phyloP scores from a whole-genome alignment of 2,113 vertebrate genomes.

The Psettodes erumei region DNA sequence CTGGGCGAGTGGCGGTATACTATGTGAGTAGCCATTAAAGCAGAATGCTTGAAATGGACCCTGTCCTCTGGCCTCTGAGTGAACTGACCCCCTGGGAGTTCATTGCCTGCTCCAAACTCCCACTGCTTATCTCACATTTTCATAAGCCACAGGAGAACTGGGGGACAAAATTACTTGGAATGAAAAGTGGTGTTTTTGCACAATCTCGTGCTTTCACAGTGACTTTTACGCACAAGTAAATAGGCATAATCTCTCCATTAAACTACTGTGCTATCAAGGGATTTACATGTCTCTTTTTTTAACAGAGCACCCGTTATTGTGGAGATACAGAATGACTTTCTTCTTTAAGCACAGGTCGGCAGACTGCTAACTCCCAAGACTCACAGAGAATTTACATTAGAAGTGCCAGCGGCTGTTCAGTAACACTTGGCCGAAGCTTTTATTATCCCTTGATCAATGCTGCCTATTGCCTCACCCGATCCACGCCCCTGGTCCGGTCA shows the following conservation, averaged over 20 bases:
- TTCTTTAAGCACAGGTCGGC: constrained; percentile 16
- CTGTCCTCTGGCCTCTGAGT: constrained; percentile 74
- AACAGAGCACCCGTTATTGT: constrained; percentile 49
- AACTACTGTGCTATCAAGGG: not conserved
- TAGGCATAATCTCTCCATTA: constrained; percentile 8
- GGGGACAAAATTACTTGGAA: constrained; percentile 51
- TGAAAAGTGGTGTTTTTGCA: constrained; percentile 19
- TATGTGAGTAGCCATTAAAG: constrained; percentile 62
- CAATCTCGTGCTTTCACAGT: constrained; percentile 21
- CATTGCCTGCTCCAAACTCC: constrained; percentile 47
- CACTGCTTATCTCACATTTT: constrained; percentile 71
- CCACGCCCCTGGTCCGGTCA: constrained; percentile 36
- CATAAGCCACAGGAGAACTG: constrained; percentile 57
- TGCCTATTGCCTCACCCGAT: constrained; percentile 47
- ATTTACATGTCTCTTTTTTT: constrained; percentile 21
- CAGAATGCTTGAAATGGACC: constrained; percentile 67
- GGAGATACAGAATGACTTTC: constrained; percentile 25
- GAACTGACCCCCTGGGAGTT: constrained; percentile 76
- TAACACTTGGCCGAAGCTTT: constrained; percentile 60
- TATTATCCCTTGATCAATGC: constrained; percentile 66
- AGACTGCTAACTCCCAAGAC: constrained; percentile 41
- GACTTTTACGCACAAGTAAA: constrained; percentile 40
- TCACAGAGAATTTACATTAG: constrained; percentile 27
- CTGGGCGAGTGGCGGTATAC: constrained; percentile 14
- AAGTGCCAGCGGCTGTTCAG: constrained; percentile 40